Evolutionary conservation across 2,888 invertebrate species (phyloP), one percentile per base, ranked within the genome.

Genomic region (Protophormia terraenovae): DNA sequence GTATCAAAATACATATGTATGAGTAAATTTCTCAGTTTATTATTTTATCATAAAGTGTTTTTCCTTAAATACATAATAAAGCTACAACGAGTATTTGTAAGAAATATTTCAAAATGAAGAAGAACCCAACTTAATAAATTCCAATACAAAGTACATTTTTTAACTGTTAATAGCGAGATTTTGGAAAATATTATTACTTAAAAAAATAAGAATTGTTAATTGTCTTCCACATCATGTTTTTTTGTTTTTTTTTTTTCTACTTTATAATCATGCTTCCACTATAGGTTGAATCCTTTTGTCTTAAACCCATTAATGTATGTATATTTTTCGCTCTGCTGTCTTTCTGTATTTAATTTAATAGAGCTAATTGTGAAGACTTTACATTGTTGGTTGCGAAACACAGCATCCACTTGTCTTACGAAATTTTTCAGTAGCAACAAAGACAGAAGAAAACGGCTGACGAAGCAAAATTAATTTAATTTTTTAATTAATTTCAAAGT

Each of bases 401-500:
- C 62, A 62, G 38, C 32, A 62, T 62, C 62, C 7, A 62, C 38
- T 38, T 64, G 38, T 64, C 62, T 41, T 71, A 14, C 53, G 35
- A 35, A 55, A 22, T 35, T 14, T n/a, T 53, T 53, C 55, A 55
- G 27, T 12, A 55, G n/a, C 55, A 35, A 41, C 53, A 38, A 47
- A 27, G 16, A 14, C 35, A 27, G 69, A 12, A 53, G 22, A 53
- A 62, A 64, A 41, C 41, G 6, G 38, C 38, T 64, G 62, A 64
- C 38, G 14, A 35, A 41, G 41, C 22, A 64, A 64, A 64, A 64
- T 24, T 64, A 22, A 38, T 64, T 64, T 64, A 64, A 64, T 64
- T 64, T 64, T 62, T 38, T 64, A 64, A 64, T 64, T 41, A 64
- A 64, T 64, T 64, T 64, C 38, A 41, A 64, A 64, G 32, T 60